Percentiles rank a stretch among this genome's conserved stretches.
Conservation (phyloP, 2,797 vertebrate species). For the Coreius guichenoti region DNA sequence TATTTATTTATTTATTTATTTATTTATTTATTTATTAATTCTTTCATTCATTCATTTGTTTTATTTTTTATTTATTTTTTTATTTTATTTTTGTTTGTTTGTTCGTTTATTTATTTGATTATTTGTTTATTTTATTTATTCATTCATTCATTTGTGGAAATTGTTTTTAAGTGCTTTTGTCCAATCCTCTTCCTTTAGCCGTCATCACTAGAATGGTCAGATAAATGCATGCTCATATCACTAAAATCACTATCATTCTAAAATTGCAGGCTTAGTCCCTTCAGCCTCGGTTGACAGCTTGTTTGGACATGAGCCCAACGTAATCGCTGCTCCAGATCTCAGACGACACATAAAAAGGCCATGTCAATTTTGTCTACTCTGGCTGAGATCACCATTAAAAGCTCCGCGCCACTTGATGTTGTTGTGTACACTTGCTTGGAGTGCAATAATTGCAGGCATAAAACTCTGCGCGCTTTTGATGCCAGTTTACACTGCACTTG, state of each 20-base stretch:
- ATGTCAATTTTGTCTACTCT: constrained; percentile 27
- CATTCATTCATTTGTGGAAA: not conserved
- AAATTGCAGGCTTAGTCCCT: not conserved
- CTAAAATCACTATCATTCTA: constrained; percentile 16
- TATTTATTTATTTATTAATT: too few relatives aligned
- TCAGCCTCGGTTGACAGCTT: constrained; percentile 7
- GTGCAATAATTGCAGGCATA: constrained; percentile 51
- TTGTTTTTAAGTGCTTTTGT: not conserved
- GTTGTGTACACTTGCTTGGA: constrained; percentile 32
- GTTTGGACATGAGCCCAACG: not conserved
- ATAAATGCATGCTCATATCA: constrained; percentile 8
- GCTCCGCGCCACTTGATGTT: constrained; percentile 25
- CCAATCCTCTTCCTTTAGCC: not conserved
- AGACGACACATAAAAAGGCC: constrained; percentile 11
- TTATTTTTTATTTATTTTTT: too few relatives aligned
- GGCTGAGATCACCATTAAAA: constrained; percentile 40
- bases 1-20: not conserved
- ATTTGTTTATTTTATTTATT: not conserved
- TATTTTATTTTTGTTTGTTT: too few relatives aligned
- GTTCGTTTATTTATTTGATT: too few relatives aligned
- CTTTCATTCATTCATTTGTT: too few relatives aligned
- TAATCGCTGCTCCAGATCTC: constrained; percentile 24
- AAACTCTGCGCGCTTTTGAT: constrained; percentile 27
- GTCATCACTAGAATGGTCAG: not conserved
- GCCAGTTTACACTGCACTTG: constrained; percentile 39